phyloP scores from a whole-genome alignment of 53 echinoderm and acorn worm species.

The Astropecten irregularis region DNA sequence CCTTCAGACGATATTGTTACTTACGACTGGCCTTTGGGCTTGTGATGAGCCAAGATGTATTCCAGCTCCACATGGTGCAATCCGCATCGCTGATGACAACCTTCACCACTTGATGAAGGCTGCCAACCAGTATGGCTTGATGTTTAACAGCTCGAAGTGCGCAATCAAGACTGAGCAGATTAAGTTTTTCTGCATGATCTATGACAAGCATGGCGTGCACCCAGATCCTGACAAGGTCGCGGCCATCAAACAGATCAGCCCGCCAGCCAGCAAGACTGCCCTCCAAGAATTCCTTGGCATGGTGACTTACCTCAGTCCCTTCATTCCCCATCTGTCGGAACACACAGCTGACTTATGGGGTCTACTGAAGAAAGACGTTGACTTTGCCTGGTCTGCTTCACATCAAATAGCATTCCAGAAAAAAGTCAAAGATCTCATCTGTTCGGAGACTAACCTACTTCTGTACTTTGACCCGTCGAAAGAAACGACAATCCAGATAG shows the following conservation, averaged over 20 bases:
- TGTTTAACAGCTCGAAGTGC: constrained; percentile 34
- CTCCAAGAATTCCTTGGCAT: too few species aligned
- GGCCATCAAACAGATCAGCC: too few species aligned
- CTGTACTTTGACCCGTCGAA: constrained; percentile 53
- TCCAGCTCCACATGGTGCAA: too few species aligned
- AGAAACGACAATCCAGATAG: not conserved
- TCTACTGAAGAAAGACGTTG: constrained; percentile 12
- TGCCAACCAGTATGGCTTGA: too few species aligned
- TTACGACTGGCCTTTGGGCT: constrained; percentile 10
- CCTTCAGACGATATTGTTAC: constrained; percentile 5
- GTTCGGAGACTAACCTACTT: constrained; percentile 3
- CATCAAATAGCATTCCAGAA: constrained; percentile 44
- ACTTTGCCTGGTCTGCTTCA: too few species aligned
- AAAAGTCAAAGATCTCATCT: constrained; percentile 46
- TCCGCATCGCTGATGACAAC: too few species aligned
- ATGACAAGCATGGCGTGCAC: too few species aligned
- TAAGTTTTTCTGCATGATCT: constrained; percentile 48
- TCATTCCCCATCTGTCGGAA: constrained; percentile 61
- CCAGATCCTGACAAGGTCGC: too few species aligned
- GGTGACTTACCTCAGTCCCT: constrained; percentile 43
- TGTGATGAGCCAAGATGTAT: too few species aligned
- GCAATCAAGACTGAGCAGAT: not conserved
- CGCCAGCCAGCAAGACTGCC: too few species aligned
- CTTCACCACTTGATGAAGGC: too few species aligned
- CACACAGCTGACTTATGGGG: not conserved